Conservation (phyloP, 2,888 invertebrate species). For the Uropetala carovei region DNA sequence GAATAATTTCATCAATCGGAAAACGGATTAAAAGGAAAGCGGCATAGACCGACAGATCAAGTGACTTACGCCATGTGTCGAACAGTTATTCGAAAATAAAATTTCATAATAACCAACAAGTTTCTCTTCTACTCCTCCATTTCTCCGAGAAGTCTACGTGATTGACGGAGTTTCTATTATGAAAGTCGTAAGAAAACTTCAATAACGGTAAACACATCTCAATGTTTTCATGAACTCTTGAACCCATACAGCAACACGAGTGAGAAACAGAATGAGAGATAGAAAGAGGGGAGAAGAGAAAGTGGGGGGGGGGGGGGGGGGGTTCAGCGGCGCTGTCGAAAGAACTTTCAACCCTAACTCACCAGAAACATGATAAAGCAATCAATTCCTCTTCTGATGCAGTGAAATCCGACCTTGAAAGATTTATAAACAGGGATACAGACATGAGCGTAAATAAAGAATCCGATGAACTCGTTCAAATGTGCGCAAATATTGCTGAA, state of each 20-base stretch:
- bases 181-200: background rate
- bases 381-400: background rate
- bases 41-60: too few species aligned
- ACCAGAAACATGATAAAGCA: background rate
- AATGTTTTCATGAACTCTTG: slow-evolving; percentile 23
- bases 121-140: too few species aligned
- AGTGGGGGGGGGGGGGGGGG: background rate
- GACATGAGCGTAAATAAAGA: too few species aligned
- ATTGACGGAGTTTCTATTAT: background rate
- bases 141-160: too few species aligned
- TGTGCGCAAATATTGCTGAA: too few species aligned
- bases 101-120: too few species aligned
- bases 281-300: background rate
- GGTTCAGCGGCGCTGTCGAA: background rate
- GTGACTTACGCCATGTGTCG: too few species aligned
- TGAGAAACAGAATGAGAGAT: background rate
- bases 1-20: too few species aligned
- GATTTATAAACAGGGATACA: background rate
- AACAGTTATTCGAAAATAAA: too few species aligned
- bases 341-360: background rate
- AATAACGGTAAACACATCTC: background rate
- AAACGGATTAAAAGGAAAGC: too few species aligned
- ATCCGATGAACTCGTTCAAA: too few species aligned
- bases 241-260: background rate
- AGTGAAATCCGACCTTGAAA: background rate